phyloP scores from a whole-genome alignment of 2,888 invertebrate species.

The Cryptocephalus moraei region DNA sequence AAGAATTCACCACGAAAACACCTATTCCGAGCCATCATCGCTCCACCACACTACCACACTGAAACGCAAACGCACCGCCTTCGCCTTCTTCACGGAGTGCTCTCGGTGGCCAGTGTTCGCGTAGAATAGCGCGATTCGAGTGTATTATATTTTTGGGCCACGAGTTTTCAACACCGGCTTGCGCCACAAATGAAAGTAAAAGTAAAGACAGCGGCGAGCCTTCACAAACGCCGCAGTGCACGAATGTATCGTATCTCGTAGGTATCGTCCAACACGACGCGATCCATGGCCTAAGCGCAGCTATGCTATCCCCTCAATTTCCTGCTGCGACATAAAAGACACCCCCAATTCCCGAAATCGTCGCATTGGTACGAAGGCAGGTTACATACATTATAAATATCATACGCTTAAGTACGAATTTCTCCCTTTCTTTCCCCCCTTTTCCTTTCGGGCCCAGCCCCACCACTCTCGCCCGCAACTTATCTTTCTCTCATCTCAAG shows the following conservation, averaged over 20 bases:
- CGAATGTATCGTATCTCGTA: constrained; percentile 4
- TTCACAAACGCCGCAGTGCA: constrained; percentile 21
- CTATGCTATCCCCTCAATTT: too few species aligned
- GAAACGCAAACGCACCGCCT: constrained; percentile 8
- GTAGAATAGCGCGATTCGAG: constrained; percentile 21
- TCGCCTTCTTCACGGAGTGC: constrained; percentile 10
- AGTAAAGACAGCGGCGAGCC: constrained; percentile 34
- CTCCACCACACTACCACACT: constrained; percentile 28
- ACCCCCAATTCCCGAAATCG: not conserved
- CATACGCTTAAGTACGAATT: constrained; percentile 36
- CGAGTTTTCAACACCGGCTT: constrained; percentile 36
- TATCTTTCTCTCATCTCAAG: constrained; percentile 39
- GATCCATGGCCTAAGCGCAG: too few species aligned
- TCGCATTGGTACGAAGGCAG: too few species aligned
- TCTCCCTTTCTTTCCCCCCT: constrained; percentile 42
- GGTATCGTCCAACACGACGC: too few species aligned
- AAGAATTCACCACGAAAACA: constrained; percentile 24
- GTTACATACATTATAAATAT: too few species aligned
- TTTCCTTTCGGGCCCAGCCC: constrained; percentile 32
- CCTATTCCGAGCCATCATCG: constrained; percentile 33
- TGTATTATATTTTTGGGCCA: constrained; percentile 39
- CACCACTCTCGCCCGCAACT: constrained; percentile 32
- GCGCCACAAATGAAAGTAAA: constrained; percentile 43
- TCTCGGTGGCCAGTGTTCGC: constrained; percentile 10
- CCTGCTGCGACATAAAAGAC: constrained; percentile 3